Conservation (phyloP, 1,140 invertebrate genomes). For the Zaprionus ghesquierei region DNA sequence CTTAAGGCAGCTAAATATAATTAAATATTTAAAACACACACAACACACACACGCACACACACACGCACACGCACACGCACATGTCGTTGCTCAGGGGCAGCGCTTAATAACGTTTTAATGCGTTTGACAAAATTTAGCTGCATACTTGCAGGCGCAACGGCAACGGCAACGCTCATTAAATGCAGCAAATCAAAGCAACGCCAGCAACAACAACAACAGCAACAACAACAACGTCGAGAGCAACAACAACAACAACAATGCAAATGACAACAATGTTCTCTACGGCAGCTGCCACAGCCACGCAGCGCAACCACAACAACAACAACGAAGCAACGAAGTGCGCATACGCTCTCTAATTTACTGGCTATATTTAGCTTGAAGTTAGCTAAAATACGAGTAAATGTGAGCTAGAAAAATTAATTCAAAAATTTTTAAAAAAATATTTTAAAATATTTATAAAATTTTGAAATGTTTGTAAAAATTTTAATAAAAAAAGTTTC, state of each 20-base stretch:
- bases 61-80: slow-evolving; percentile 6
- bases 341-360: not conserved
- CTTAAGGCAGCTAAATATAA: slow-evolving; percentile 80
- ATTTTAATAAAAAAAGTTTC: too few species aligned
- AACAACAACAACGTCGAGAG: not conserved
- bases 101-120: slow-evolving; percentile 78
- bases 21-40: slow-evolving; percentile 71
- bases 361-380: not conserved
- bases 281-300: too few species aligned
- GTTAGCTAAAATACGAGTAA: not conserved
- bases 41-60: slow-evolving; percentile 28
- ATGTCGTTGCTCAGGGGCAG: slow-evolving; percentile 23
- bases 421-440: too few species aligned
- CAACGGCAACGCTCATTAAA: slow-evolving; percentile 71
- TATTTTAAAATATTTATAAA: too few species aligned
- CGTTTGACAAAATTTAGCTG: slow-evolving; percentile 73
- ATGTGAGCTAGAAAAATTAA: too few species aligned
- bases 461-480: too few species aligned
- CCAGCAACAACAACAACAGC: slow-evolving; percentile 19
- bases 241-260: slow-evolving; percentile 33
- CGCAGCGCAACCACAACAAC: slow-evolving; percentile 1
- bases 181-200: slow-evolving; percentile 50
- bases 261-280: slow-evolving; percentile 3
- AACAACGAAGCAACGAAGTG: not conserved
- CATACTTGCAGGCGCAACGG: slow-evolving; percentile 70